Evolutionary conservation across 2,888 invertebrate genomes (phyloP), one percentile per base, ranked within the genome.

Genomic region (Catonia carolina): DNA sequence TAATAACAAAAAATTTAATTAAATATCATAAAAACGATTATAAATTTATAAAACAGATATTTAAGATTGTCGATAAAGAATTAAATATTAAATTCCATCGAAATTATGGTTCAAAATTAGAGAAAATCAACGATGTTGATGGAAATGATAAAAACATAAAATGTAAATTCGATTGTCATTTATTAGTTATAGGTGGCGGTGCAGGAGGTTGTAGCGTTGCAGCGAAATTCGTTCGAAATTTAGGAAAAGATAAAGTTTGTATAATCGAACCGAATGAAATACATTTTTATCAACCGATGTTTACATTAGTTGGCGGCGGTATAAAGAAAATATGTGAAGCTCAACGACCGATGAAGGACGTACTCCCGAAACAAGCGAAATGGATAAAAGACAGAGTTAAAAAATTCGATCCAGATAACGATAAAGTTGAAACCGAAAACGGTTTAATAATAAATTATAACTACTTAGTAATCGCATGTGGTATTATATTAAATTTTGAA

Each of bases 281-380:
- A 31, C 97, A 98, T 73, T 97, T 92, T 73, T 99, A 99, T 74
- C 98, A 99, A 72, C 93, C 98, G 0, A 78, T 96, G 70, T 97
- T 90, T 74, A 99, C 98, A 0, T 74, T 99, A 51, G 84, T 97
- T 47, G 98, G 96, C 0, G 95, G 88, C 1, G 97, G 96, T 0
- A 80, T 92, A 64, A 88, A 85, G 68, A 77, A 74, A 2, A 70
- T 95, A 12, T 71, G 79, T 2, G 76, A 85, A 5, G 82, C 90
- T 0, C 75, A 76, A 31, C 78, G 79, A 48, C 66, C 74, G 1
- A 91, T 83, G 78, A 71, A 71, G 61, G 71, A 78, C 49, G 86
- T 95, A 2, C 73, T 98, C 10, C 94, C 95, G 0, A 73, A 77
- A 61, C 78, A 82, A 45, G 85, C 86, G 0, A 79, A 78, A 47